These are phyloP conservation scores for Mellilla xanthometata DNA, from an alignment of 2,888 invertebrate genomes.

Conservation along the genomic window DNA sequence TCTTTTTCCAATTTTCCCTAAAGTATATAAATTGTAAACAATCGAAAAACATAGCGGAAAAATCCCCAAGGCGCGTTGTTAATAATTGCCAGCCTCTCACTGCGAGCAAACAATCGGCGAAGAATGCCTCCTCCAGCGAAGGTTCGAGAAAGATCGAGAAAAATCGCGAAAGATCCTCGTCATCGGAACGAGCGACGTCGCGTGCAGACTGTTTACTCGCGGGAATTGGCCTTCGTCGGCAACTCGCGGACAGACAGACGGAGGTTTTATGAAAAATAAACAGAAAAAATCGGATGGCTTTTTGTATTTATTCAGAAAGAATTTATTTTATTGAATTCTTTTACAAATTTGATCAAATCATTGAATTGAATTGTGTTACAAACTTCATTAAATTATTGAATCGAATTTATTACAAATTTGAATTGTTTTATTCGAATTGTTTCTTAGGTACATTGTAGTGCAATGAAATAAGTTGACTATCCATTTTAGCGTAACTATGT, in stretches of 20 bases:
- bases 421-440: no score
- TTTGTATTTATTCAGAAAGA: conserved; percentile 1
- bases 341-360: no score
- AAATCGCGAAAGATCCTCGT: conserved; percentile 28
- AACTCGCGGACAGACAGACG: background rate
- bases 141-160: background rate
- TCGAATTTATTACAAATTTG: no score
- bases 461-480: no score
- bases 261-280: conserved; percentile 4
- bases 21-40: no score
- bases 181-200: conserved; percentile 38
- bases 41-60: conserved; percentile 3
- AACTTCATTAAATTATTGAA: no score
- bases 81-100: conserved; percentile 31
- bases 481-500: no score
- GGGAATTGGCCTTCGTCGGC: conserved; percentile 14
- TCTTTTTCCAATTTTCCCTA: no score
- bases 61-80: conserved; percentile 12
- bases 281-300: background rate
- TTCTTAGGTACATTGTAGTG: no score
- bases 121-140: conserved; percentile 25
- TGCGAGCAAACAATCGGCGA: conserved; percentile 32
- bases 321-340: conserved; percentile 1
- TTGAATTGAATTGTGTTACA: no score
- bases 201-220: conserved; percentile 50